phyloP scores from a whole-genome alignment of 2,113 vertebrate species.

The Cathartes aura region DNA sequence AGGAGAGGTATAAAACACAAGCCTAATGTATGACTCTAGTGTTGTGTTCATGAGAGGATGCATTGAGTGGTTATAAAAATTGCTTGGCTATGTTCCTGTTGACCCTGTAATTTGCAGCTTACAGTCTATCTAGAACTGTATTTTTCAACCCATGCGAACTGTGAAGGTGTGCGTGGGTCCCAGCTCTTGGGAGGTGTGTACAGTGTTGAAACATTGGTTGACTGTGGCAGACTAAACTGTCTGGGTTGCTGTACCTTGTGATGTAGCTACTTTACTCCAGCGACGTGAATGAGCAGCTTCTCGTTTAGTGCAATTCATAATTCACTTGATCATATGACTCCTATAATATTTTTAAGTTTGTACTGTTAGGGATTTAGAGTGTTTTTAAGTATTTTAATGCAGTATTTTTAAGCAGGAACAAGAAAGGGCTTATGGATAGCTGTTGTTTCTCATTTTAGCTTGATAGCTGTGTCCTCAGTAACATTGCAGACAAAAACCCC shows the following conservation, averaged over 20 bases:
- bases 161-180: neutral
- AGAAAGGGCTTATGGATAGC: neutral
- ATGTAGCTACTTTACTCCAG: neutral
- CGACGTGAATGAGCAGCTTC: neutral
- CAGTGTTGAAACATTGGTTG: neutral
- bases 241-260: neutral
- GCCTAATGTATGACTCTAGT: neutral
- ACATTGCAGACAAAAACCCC: neutral
- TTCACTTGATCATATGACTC: neutral
- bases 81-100: neutral
- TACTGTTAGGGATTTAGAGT: neutral
- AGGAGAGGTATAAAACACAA: neutral
- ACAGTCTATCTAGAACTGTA: neutral
- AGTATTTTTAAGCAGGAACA: neutral
- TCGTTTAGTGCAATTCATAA: neutral
- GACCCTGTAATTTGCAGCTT: neutral
- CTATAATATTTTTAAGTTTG: neutral
- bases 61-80: neutral
- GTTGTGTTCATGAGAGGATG: neutral
- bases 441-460: neutral
- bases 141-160: neutral
- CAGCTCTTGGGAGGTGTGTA: neutral
- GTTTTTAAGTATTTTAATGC: neutral
- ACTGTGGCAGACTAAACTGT: neutral
- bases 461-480: neutral